Base-by-base conservation (phyloP, 2,888 invertebrate species). In the Melipona bicolor region DNA sequence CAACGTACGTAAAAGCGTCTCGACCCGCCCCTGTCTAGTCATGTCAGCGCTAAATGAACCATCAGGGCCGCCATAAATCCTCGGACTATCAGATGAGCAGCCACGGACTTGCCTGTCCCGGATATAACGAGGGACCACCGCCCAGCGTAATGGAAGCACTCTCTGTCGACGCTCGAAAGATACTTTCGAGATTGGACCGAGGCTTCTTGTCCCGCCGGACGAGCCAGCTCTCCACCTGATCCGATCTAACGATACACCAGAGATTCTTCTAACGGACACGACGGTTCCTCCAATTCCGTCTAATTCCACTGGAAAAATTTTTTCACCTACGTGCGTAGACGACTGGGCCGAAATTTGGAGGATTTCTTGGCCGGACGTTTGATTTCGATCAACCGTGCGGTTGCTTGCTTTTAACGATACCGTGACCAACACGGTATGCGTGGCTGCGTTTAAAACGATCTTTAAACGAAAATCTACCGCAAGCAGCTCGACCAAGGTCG, bases 51-150 rank as follows among this genome's bases (percentile, higher is more conserved):
- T 92, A 92, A 92, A 92, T 92, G 92, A 92, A 92, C 92, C 92
- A 92, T 92, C 92, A 92, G 92, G 90, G 90, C 87, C 92, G 89
- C 91, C 91, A 92, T 92, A 92, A 92, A 92, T 92, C 91, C 89
- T 91, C 88, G 83, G 90, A 88, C 91, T 92, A 92, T 92, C 92
- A 92, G 92, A 92, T 92, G 90, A 89, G 88, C 90, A 89, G 83
- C 87, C 81, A 88, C 87, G 82, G 88, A 90, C 89, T 90, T 88
- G 89, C 85, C 90, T 91, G 89, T 91, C 89, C 92, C 89, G 89
- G 92, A 92, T 92, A 92, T 92, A 92, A 92, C 92, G 91, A 92
- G 91, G 91, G 91, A 92, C 92, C 92, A 92, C 92, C 92, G 92
- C 92, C 92, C 92, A 91, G 89, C 88, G 89, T 91, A 92, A 92